Percentiles rank a stretch among this genome's conserved stretches.
Evolutionary conservation across 2,113 vertebrate species (phyloP).

Genomic region (Murina feae): DNA sequence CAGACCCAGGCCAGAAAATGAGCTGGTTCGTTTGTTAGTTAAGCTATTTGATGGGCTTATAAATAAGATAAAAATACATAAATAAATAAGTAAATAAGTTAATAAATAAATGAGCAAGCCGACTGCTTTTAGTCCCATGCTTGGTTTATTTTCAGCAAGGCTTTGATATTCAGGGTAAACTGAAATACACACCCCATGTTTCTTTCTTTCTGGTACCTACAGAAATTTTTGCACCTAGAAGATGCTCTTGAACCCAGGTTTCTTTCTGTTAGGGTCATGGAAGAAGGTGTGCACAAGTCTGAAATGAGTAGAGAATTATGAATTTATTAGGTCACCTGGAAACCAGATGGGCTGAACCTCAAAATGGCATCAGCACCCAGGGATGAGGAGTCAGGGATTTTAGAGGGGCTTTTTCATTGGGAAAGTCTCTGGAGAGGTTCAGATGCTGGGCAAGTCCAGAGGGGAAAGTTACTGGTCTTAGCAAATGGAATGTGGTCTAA

Average conservation of each 20-base stretch:
- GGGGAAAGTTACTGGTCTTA: too few species aligned
- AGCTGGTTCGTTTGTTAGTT: slow-evolving; percentile 60
- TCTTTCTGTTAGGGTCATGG: not conserved
- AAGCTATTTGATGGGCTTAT: slow-evolving; percentile 37
- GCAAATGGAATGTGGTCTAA: too few species aligned
- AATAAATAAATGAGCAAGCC: not conserved
- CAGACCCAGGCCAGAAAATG: slow-evolving; percentile 51
- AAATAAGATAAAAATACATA: slow-evolving; percentile 34
- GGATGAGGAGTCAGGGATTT: too few species aligned
- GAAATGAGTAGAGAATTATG: too few species aligned
- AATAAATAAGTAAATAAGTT: not conserved
- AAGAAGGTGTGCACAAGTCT: too few species aligned
- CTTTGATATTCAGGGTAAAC: not conserved
- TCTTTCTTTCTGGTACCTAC: not conserved
- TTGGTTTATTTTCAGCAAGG: slow-evolving; percentile 28
- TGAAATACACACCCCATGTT: not conserved
- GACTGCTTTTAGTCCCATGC: not conserved
- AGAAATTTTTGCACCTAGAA: not conserved
- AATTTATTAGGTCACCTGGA: too few species aligned
- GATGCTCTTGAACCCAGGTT: not conserved
- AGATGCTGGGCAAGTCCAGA: too few species aligned
- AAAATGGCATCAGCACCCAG: too few species aligned
- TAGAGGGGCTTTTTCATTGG: too few species aligned
- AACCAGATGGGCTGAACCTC: too few species aligned
- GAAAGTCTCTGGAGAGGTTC: too few species aligned